These are phyloP conservation scores for Chalcosyrphus nemorum DNA, from an alignment of 2,888 invertebrate genomes.

Conservation along the genomic window DNA sequence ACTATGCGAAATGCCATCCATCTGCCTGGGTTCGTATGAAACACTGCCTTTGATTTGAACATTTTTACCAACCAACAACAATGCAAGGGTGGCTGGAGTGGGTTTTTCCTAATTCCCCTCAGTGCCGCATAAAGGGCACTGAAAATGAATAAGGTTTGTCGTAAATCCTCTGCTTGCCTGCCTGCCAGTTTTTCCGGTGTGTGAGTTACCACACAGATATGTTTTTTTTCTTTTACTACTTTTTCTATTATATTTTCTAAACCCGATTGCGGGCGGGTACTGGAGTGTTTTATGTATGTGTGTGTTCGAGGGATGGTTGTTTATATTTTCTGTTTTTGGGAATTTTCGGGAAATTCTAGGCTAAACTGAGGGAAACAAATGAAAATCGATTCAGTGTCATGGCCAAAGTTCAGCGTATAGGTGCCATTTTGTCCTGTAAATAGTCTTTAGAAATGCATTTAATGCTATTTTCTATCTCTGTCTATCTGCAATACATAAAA, in stretches of 20 bases:
- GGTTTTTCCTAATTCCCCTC: slow-evolving; percentile 59
- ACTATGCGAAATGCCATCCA: slow-evolving; percentile 38
- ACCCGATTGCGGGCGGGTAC: slow-evolving; percentile 45
- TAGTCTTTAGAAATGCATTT: slow-evolving; percentile 56
- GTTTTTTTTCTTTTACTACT: neutral
- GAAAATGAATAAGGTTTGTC: slow-evolving; percentile 42
- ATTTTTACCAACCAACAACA: slow-evolving; percentile 33
- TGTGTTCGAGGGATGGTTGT: slow-evolving; percentile 59
- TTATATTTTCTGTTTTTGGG: slow-evolving; percentile 44
- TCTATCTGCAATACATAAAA: slow-evolving; percentile 40
- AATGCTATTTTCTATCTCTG: slow-evolving; percentile 54
- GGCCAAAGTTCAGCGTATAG: slow-evolving; percentile 62
- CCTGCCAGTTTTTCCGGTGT: slow-evolving; percentile 19
- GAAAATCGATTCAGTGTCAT: slow-evolving; percentile 71
- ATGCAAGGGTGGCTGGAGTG: slow-evolving; percentile 34
- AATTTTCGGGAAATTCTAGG: slow-evolving; percentile 67
- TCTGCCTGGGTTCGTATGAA: slow-evolving; percentile 24
- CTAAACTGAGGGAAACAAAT: slow-evolving; percentile 64
- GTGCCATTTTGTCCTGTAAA: slow-evolving; percentile 58
- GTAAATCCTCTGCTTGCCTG: neutral
- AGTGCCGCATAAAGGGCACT: slow-evolving; percentile 10
- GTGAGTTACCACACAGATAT: slow-evolving; percentile 35
- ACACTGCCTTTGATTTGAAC: slow-evolving; percentile 42
- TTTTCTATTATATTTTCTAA: slow-evolving; percentile 19
- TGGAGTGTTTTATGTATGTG: neutral